Conservation (phyloP, 1,140 invertebrate genomes). For the Lepeophtheirus salmonis region DNA sequence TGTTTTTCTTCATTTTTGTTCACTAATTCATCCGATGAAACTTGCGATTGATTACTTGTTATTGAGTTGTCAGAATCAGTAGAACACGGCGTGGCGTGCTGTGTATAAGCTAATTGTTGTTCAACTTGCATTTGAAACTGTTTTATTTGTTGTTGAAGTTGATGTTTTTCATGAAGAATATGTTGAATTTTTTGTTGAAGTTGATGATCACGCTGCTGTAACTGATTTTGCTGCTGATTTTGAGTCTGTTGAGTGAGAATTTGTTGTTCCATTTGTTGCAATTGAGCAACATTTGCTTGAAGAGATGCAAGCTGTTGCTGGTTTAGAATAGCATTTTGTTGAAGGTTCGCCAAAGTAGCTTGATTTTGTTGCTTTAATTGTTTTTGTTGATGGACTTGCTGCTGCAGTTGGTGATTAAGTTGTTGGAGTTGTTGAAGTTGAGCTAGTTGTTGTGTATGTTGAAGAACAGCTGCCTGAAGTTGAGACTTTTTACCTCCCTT, state of each 20-base stretch:
- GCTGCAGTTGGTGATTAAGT: constrained; percentile 23
- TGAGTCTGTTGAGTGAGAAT: constrained; percentile 8
- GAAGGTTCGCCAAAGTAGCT: constrained; percentile 22
- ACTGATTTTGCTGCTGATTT: background rate
- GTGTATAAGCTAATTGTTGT: constrained; percentile 9
- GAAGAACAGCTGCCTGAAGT: constrained; percentile 22
- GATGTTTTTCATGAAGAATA: constrained; percentile 11
- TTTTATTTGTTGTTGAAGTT: constrained; percentile 13
- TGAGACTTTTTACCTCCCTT: constrained; percentile 34
- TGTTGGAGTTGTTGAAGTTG: constrained; percentile 21
- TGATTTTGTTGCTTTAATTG: constrained; percentile 25
- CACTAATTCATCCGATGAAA: background rate
- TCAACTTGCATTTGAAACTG: constrained; percentile 12
- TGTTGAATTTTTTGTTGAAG: background rate
- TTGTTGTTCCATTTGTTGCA: constrained; percentile 9
- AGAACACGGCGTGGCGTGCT: constrained; percentile 2
- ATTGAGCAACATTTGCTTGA: constrained; percentile 7
- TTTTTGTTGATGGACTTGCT: constrained; percentile 23
- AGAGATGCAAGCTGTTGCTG: constrained; percentile 22
- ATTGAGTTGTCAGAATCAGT: background rate
- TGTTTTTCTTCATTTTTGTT: background rate
- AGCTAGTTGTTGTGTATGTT: constrained; percentile 25
- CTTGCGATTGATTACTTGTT: background rate
- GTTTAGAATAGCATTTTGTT: constrained; percentile 23
- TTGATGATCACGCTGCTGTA: background rate